Evolutionary conservation across 1,140 invertebrate genomes (phyloP).

Genomic region (Calliphora vicina): DNA sequence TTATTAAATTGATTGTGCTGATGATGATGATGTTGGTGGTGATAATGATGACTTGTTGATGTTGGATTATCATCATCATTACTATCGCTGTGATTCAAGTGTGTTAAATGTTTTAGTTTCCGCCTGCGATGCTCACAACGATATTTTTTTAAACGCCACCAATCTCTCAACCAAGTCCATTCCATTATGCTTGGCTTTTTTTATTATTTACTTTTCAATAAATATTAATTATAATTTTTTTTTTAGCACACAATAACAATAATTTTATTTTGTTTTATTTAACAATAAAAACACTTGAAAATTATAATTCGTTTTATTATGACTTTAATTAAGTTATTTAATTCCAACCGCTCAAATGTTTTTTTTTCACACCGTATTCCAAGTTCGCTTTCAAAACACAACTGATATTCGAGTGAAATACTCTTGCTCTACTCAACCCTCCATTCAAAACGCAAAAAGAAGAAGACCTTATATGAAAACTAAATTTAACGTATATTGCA

Average conservation of each 20-base stretch:
- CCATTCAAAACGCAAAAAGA: neutral
- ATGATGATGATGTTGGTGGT: conserved; percentile 59
- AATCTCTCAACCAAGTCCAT: conserved; percentile 79
- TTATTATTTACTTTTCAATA: neutral
- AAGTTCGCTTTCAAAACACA: neutral
- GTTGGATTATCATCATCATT: neutral
- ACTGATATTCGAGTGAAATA: neutral
- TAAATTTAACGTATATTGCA: neutral
- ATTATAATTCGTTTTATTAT: neutral
- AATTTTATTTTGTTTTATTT: neutral
- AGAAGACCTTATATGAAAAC: neutral
- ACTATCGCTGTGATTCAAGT: neutral
- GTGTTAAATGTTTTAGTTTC: conserved; percentile 32
- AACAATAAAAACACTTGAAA: neutral
- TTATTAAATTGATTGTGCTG: conserved; percentile 54
- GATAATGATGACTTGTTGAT: conserved; percentile 44
- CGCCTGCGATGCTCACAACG: conserved; percentile 4
- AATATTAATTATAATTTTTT: neutral
- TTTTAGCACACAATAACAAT: neutral
- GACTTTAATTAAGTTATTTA: neutral
- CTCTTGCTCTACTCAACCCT: neutral
- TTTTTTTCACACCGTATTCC: neutral
- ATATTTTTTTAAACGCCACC: conserved; percentile 74
- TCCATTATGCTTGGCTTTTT: conserved; percentile 73
- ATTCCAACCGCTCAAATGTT: neutral